phyloP scores from a whole-genome alignment of 2,888 invertebrate genomes.

The Portevinia maculata region DNA sequence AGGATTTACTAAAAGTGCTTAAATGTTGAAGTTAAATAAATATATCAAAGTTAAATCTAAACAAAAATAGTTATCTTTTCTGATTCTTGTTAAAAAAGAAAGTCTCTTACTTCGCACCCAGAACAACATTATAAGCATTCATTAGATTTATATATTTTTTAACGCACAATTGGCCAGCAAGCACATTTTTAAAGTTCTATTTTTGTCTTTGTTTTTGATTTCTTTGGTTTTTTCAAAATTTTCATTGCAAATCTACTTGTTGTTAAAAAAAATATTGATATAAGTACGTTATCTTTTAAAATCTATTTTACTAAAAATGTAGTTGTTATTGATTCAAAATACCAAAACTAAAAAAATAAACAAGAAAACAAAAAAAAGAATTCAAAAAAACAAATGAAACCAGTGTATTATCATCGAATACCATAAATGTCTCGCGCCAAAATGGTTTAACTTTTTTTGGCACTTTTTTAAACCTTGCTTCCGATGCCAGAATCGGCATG shows the following conservation, averaged over 20 bases:
- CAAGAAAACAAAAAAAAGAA: conserved; percentile 37
- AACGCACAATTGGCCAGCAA: conserved; percentile 32
- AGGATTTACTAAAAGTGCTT: conserved; percentile 46
- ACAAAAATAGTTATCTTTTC: conserved; percentile 23
- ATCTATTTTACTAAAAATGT: conserved; percentile 50
- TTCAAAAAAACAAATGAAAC: background rate
- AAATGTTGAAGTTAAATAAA: conserved; percentile 66
- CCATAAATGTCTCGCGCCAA: too few species aligned
- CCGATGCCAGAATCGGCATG: too few species aligned
- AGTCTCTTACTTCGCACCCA: conserved; percentile 1
- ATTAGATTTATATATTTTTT: conserved; percentile 24
- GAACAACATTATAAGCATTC: conserved; percentile 4
- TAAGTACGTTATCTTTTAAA: conserved; percentile 38
- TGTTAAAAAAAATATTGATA: conserved; percentile 33
- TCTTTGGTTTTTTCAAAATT: conserved; percentile 15
- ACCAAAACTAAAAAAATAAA: conserved; percentile 46
- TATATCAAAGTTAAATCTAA: conserved; percentile 41
- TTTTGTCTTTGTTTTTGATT: conserved; percentile 7
- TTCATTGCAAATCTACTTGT: conserved; percentile 28
- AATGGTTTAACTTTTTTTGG: too few species aligned
- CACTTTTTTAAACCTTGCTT: too few species aligned
- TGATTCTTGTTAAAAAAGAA: conserved; percentile 8
- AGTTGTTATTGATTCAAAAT: conserved; percentile 40
- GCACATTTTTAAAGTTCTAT: conserved; percentile 1
- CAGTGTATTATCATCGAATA: too few species aligned